Conservation (phyloP, 2,113 vertebrate genomes). For the Pygoscelis adeliae region DNA sequence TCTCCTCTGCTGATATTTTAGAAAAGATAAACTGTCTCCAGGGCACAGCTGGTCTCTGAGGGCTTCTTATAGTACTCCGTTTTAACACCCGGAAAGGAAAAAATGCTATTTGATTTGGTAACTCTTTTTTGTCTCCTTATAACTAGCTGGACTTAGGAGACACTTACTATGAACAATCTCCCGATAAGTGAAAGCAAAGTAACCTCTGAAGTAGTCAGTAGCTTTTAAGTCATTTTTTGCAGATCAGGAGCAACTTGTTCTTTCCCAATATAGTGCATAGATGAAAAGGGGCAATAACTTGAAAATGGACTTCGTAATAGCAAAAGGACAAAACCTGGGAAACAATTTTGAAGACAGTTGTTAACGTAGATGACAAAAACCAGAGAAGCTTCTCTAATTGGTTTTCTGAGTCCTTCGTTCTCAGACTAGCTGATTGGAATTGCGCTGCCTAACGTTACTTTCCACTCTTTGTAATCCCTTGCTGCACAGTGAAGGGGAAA, state of each 20-base stretch:
- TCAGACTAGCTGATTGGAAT: background rate
- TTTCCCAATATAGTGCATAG: rapidly evolving
- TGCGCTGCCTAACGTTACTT: background rate
- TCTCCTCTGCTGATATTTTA: background rate
- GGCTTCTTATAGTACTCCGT: background rate
- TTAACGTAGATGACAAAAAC: background rate
- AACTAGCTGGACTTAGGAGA: background rate
- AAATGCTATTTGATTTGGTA: background rate
- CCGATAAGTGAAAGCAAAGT: background rate
- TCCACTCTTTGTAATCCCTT: background rate
- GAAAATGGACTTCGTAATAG: background rate
- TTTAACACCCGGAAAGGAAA: background rate
- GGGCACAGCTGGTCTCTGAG: background rate
- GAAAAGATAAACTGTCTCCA: background rate
- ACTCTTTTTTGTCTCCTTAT: background rate
- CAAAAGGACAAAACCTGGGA: background rate
- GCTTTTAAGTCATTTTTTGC: background rate
- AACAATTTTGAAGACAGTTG: background rate
- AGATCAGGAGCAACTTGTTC: background rate
- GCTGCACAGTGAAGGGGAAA: background rate
- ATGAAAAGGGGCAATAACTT: background rate
- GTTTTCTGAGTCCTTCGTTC: background rate
- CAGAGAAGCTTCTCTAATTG: background rate
- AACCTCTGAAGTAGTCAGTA: background rate
- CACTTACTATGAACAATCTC: background rate